Evolutionary conservation across 1,140 invertebrate genomes (phyloP), one percentile per base, ranked within the genome.

Genomic region (Vanessa tameamea): DNA sequence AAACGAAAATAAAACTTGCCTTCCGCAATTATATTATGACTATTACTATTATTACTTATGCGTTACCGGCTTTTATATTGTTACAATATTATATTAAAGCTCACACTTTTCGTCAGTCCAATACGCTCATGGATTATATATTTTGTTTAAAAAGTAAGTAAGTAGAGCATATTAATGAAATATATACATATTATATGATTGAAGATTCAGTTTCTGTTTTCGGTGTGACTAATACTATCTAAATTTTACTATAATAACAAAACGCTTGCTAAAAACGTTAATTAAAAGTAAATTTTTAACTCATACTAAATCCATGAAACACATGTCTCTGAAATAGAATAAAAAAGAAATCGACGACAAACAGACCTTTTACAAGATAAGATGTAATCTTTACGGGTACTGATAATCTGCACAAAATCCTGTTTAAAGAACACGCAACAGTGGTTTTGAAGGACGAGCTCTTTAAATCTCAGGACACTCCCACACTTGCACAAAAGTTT

Each of bases 351-450:
- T 84, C 70, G 77, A 80, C 82, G 84, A 87, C 81, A 83, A 84
- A 84, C 78, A 73, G 78, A 82, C 83, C 72, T 86, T 87, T 85
- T 87, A 80, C 67, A 77, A 88, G 88, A 91, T 91, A 90, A 92
- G 85, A 86, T 57, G 73, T 77, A 79, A 83, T 80, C 85, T 82
- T 75, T 75, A 81, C 77, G 72, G 81, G 75, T 77, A 77, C 73
- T 77, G 79, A 76, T 76, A 85, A 87, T 89, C 86, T 89, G 80
- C 77, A 83, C 80, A 76, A 85, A 87, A 92, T 92, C 90, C 88
- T 84, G 89, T 91, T 90, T 85, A 71, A 82, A 86, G 84, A 89
- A 84, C 86, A 92, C 86, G 91, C 89, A 87, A 88, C 86, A 81
- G 72, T 86, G 89, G 86, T 86, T 92, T 88, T 82, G 88, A 86